Conservation (phyloP, 2,797 vertebrate genomes). For the Pygocentrus nattereri region DNA sequence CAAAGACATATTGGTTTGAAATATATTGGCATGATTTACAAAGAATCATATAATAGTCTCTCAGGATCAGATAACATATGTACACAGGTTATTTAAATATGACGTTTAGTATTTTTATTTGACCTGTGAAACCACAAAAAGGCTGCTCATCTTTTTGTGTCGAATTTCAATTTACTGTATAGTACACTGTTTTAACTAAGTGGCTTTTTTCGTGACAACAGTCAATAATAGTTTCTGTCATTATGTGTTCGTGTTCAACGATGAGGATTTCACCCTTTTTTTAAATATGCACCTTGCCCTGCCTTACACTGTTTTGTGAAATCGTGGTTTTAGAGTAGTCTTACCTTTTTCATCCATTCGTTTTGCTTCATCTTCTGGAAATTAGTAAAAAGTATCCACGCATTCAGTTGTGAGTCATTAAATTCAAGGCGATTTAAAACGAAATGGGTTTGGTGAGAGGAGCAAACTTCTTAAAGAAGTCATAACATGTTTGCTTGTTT, state of each 20-base stretch:
- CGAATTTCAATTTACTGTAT: neutral
- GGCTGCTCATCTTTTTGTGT: neutral
- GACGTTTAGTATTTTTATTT: neutral
- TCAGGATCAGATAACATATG: neutral
- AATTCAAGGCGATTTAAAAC: constrained; percentile 35
- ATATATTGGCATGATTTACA: neutral
- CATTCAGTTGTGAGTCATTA: constrained; percentile 15
- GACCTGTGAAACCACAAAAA: neutral
- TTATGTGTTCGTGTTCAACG: neutral
- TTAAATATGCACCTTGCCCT: neutral
- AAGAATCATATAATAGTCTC: neutral
- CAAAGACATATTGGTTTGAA: neutral
- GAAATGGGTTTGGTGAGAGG: constrained; percentile 47
- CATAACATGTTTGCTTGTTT: constrained; percentile 66
- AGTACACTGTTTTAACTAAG: neutral
- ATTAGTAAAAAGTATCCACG: constrained; percentile 12
- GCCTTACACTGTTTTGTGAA: neutral
- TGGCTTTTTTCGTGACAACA: neutral
- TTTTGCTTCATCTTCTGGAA: constrained; percentile 19
- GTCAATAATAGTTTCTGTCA: neutral
- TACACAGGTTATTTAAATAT: neutral
- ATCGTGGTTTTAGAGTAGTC: neutral
- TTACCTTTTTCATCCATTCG: constrained; percentile 28
- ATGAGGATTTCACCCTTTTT: neutral
- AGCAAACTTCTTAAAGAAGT: constrained; percentile 62